Evolutionary conservation across 2,797 vertebrate species (phyloP), one percentile per base, ranked within the genome.

Genomic region (Ctenopoma multispine): DNA sequence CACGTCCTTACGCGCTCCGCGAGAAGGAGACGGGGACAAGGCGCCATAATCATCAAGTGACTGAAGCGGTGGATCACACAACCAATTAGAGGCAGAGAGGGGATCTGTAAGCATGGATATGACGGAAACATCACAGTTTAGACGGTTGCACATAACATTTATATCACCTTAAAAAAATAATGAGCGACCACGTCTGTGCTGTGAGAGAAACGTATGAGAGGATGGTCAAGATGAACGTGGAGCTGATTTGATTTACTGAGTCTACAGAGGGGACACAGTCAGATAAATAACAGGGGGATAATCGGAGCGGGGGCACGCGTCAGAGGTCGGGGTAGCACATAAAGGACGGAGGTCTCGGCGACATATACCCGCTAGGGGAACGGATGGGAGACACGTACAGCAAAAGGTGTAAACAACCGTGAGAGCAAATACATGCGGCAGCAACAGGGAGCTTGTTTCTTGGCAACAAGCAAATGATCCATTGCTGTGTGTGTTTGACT

Each of bases 21-120:
- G 40, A 78, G 66, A 74, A 77, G 74, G 64, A 81, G 71, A 80
- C 64, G 44, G 53, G 20, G 76, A 75, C 63, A 24, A 78, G 79
- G 73, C 71, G 80, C 79, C 73, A 77, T 73, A 68, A 75, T 83
- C 81, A 79, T 84, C 79, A 87, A 80, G 80, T 57, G 80, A 80
- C 61, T 62, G 62, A 59, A 48, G 69, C 64, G 46, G 78, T 63
- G 71, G 58, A 79, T 88, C 84, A 80, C 67, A 77, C 66, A 83
- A 79, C 44, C 66, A 72, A 82, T 83, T 71, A 82, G 47, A 71
- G 61, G 24, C 11, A 11, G 34, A 15, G 46, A 24, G 60, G 5
- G 44, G 43, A 20, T 48, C 31, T 31, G 38, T 36, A 20, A n/a
- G 46, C 54, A 6, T 3, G 46, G 49, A 46, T 14, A 1, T 55